Evolutionary conservation across 2,113 vertebrate genomes (phyloP).

Genomic region (Oncorhynchus tshawytscha): DNA sequence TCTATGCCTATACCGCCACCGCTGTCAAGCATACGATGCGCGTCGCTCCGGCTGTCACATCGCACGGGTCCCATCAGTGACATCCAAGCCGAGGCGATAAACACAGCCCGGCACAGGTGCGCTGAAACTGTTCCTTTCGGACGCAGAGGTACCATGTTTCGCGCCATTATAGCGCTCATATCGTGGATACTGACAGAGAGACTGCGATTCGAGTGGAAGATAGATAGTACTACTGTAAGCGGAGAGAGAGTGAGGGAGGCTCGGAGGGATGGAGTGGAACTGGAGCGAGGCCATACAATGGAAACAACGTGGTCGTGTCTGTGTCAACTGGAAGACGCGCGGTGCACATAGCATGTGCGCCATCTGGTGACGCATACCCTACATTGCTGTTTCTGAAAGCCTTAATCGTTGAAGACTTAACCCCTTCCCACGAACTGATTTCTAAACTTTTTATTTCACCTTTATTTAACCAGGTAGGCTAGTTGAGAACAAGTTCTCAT

Average conservation of each 20-base stretch:
- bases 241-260: slow-evolving; percentile 53
- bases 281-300: slow-evolving; percentile 63
- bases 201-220: slow-evolving; percentile 68
- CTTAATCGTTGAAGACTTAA: too few species aligned
- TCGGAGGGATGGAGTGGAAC: slow-evolving; percentile 61
- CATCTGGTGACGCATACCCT: slow-evolving; percentile 68
- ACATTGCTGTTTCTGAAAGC: too few species aligned
- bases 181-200: slow-evolving; percentile 67
- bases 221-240: slow-evolving; percentile 67
- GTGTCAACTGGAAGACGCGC: slow-evolving; percentile 49
- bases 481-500: too few species aligned
- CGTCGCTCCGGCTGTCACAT: slow-evolving; percentile 62
- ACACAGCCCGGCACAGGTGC: slow-evolving; percentile 58
- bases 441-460: too few species aligned
- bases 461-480: too few species aligned
- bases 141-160: slow-evolving; percentile 66
- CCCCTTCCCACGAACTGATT: too few species aligned
- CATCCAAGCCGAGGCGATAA: slow-evolving; percentile 63
- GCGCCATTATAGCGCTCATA: slow-evolving; percentile 74
- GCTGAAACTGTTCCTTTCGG: slow-evolving; percentile 48
- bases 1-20: slow-evolving; percentile 10
- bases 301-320: slow-evolving; percentile 71
- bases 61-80: slow-evolving; percentile 61
- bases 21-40: slow-evolving; percentile 51
- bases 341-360: slow-evolving; percentile 61